phyloP scores from a whole-genome alignment of 2,797 vertebrate species.

The Ataeniobius toweri region DNA sequence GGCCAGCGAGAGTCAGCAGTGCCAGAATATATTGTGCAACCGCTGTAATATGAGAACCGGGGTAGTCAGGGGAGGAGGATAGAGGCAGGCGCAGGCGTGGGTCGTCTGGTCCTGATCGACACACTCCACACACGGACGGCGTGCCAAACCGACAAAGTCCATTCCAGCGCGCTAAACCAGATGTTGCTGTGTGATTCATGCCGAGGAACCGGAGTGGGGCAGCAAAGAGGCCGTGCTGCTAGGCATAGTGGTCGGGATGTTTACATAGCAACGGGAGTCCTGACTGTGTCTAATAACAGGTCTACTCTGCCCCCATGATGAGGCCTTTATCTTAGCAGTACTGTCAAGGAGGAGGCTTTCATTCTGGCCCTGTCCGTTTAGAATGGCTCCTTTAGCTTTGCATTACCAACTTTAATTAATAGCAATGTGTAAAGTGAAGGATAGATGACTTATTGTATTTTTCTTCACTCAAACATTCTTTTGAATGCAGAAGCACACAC shows the following conservation, averaged over 20 bases:
- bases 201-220: constrained; percentile 33
- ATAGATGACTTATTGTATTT: constrained; percentile 6
- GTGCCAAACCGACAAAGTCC: constrained; percentile 70
- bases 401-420: constrained; percentile 47
- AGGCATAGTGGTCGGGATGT: constrained; percentile 69
- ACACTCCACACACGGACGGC: constrained; percentile 71
- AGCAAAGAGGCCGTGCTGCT: constrained; percentile 52
- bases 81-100: constrained; percentile 52
- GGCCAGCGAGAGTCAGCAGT: constrained; percentile 44
- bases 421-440: constrained; percentile 15
- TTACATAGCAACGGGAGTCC: constrained; percentile 81
- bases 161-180: constrained; percentile 73
- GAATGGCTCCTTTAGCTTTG: constrained; percentile 23
- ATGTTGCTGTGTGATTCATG: constrained; percentile 78
- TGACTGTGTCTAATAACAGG: constrained; percentile 74
- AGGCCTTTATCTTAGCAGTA: constrained; percentile 63
- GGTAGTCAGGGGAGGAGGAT: constrained; percentile 43
- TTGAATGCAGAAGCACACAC: not conserved
- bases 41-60: constrained; percentile 71
- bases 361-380: constrained; percentile 20
- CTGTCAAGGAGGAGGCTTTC: constrained; percentile 46
- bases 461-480: not conserved
- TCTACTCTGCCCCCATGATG: constrained; percentile 53
- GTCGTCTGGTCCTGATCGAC: constrained; percentile 69
- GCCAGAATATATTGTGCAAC: constrained; percentile 77